These are phyloP conservation scores for Tricholauxania praeusta DNA, from an alignment of 2,888 invertebrate species.

Conservation along the genomic window DNA sequence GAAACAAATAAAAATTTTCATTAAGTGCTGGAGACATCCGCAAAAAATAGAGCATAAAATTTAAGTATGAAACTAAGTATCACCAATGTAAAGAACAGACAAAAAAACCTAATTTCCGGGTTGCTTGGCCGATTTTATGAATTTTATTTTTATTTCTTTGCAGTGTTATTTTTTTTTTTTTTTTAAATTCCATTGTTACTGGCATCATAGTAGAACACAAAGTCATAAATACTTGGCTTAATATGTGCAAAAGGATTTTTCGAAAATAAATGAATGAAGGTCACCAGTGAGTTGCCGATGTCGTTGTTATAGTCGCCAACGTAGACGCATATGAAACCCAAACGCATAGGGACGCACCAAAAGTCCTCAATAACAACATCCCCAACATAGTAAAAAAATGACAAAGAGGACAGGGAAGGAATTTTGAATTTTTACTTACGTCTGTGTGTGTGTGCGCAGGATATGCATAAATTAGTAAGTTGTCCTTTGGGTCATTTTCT, in stretches of 20 bases:
- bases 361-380: not conserved
- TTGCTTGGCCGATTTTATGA: no score
- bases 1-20: no score
- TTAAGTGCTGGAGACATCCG: no score
- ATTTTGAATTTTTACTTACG: not conserved
- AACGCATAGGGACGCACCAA: no score
- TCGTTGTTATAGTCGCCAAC: not conserved
- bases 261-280: slow-evolving; percentile 34
- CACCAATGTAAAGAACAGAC: no score
- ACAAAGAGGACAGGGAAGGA: not conserved
- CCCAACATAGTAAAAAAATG: not conserved
- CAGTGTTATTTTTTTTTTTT: not conserved
- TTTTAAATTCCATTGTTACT: not conserved
- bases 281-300: slow-evolving; percentile 12
- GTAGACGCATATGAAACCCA: not conserved
- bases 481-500: slow-evolving; percentile 34
- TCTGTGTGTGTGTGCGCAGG: not conserved
- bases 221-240: slow-evolving; percentile 32
- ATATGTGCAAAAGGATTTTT: slow-evolving; percentile 16
- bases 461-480: slow-evolving; percentile 9
- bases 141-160: no score
- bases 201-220: not conserved
- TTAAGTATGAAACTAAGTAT: no score
- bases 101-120: no score
- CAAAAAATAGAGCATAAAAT: no score